Base-by-base conservation (phyloP, 2,888 invertebrate species). In the Drosophila barbarae region DNA sequence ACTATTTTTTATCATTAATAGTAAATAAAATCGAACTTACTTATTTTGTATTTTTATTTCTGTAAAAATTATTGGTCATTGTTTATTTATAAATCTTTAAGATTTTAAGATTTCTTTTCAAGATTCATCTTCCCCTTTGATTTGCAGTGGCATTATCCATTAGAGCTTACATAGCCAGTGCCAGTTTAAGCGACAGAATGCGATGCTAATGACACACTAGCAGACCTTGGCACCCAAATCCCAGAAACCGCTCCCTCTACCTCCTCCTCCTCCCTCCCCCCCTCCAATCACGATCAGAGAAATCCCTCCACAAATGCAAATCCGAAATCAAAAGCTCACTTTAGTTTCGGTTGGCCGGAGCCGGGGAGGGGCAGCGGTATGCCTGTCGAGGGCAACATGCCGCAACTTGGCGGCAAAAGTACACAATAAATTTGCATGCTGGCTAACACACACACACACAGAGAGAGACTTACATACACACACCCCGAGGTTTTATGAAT, bases 341-440 rank as follows among this genome's bases (percentile, higher is more conserved):
- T 74, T 63, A 51, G 69, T 41, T 59, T 49, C 52, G 55, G 15
- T 30, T 10, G 18, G 32, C 2, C 6, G 13, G 30, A 4, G 9
- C 13, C 1, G 36, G 30, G 26, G 6, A 26, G 26, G 7, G 26
- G 26, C 26, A 9, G 6, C 10, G 41, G 15, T 21, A 56, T n/a
- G 44, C 41, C 41, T 28, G 44, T 13, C 21, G 39, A 30, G 44
- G 44, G 68, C 67, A 73, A 84, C 59, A 75, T 69, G 73, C 69
- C 73, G 67, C 78, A 82, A 69, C 76, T 80, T 74, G 75, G 81
- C 77, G 74, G 77, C 68, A 75, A 68, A 74, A 81, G 70, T 78
- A 78, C 66, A 84, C 82, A 78, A 79, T 82, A 79, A 82, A 79
- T 84, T 79, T 84, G 79, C 82, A 84, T 79, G 79, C 79, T 75